Percentiles rank a stretch among this genome's conserved stretches.
These are phyloP conservation scores for Choloepus didactylus DNA, from an alignment of 2,797 vertebrate genomes.

Conservation along the genomic window DNA sequence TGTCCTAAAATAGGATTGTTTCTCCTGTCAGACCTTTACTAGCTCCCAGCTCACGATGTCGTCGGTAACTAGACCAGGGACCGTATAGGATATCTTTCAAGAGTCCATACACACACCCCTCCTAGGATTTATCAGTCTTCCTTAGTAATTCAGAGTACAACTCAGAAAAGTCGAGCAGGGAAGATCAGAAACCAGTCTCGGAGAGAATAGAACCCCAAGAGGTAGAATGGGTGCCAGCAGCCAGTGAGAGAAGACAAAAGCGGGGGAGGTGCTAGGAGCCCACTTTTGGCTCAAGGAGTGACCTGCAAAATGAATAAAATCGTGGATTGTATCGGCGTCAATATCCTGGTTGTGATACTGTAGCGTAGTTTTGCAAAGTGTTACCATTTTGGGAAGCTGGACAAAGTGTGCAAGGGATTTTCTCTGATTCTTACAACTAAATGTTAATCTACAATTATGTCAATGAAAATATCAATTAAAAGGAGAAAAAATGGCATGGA, in stretches of 20 bases:
- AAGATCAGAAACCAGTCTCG: not conserved
- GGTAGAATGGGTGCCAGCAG: not conserved
- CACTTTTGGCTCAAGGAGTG: not conserved
- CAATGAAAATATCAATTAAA: not conserved
- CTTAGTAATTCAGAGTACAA: not conserved
- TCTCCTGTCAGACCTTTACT: not conserved
- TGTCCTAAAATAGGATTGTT: not conserved
- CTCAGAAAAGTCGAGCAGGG: not conserved
- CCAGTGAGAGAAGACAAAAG: not conserved
- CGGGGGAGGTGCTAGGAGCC: not conserved
- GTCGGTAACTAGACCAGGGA: not conserved
- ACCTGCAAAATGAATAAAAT: not conserved
- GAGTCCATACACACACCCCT: not conserved
- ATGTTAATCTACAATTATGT: not conserved
- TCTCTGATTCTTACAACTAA: not conserved
- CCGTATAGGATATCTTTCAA: not conserved
- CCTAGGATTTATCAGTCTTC: not conserved
- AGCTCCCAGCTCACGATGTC: not conserved
- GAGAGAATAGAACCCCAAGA: not conserved
- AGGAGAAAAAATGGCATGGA: not conserved
- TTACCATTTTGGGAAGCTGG: not conserved
- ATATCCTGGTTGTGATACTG: not conserved
- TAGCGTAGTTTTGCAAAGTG: not conserved
- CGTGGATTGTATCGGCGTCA: not conserved
- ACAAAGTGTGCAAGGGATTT: too few relatives aligned